A percentile compares a stretch with the other conserved stretches of the same genome.
phyloP scores from a whole-genome alignment of 2,888 invertebrate species.

The Hemistola chrysoprasaria region DNA sequence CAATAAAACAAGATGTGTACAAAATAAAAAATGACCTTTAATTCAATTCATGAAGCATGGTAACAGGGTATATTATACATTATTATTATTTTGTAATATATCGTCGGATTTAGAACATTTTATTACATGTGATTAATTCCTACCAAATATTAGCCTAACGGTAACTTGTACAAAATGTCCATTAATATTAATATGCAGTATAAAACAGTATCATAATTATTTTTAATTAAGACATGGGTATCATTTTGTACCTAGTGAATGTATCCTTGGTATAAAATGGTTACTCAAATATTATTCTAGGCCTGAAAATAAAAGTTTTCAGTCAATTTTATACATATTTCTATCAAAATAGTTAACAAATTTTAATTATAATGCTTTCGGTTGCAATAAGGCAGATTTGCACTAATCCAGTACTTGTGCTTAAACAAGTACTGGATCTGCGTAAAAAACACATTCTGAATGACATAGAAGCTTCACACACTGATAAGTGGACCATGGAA shows the following conservation, averaged over 20 bases:
- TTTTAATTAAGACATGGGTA: conserved; percentile 53
- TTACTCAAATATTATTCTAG: conserved; percentile 66
- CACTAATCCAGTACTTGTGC: conserved; percentile 23
- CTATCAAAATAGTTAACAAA: conserved; percentile 42
- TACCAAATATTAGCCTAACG: conserved; percentile 77
- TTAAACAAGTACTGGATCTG: conserved; percentile 16
- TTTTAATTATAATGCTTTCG: conserved; percentile 39
- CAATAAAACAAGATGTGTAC: conserved; percentile 64
- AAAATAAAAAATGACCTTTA: conserved; percentile 82
- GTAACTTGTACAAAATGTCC: conserved; percentile 82
- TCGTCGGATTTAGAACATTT: conserved; percentile 71
- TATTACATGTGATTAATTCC: conserved; percentile 69
- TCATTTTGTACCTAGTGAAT: conserved; percentile 63
- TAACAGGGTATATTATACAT: conserved; percentile 79
- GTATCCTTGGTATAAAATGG: conserved; percentile 63
- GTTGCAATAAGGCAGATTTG: conserved; percentile 26
- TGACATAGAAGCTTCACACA: conserved; percentile 19
- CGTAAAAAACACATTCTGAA: conserved; percentile 15
- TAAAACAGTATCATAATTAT: conserved; percentile 74
- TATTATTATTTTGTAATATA: conserved; percentile 67
- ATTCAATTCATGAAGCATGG: conserved; percentile 80
- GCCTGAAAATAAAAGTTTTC: conserved; percentile 61
- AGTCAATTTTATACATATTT: conserved; percentile 45
- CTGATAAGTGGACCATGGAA: conserved; percentile 9
- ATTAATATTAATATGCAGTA: conserved; percentile 63